Conservation (phyloP, 1,140 invertebrate species). For the Lepidotrigona ventralis region DNA sequence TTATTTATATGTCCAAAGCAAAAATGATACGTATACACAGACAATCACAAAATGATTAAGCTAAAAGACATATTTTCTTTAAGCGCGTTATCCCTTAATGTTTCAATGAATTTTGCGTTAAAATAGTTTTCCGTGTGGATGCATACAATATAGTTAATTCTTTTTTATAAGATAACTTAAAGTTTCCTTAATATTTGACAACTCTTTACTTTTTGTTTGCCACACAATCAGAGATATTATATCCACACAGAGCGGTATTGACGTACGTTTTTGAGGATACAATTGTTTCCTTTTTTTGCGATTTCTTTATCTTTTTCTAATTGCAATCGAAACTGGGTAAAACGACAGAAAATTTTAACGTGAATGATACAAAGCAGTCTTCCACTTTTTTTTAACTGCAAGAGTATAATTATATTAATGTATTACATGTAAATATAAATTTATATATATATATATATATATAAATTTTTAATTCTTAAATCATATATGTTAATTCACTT, state of each 20-base stretch:
- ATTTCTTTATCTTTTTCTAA: neutral
- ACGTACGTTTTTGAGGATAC: neutral
- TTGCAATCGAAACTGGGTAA: conserved; percentile 25
- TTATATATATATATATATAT: neutral
- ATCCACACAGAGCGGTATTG: too few relatives aligned
- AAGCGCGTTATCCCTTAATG: neutral
- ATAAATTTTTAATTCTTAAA: neutral
- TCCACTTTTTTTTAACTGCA: neutral
- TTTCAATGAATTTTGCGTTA: conserved; percentile 7
- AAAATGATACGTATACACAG: neutral
- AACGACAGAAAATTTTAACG: neutral
- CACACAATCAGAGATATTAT: neutral
- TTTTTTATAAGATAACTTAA: neutral
- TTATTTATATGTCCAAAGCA: neutral
- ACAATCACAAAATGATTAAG: neutral
- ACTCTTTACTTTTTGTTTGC: neutral
- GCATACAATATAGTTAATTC: neutral
- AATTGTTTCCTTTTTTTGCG: neutral
- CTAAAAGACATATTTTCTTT: neutral
- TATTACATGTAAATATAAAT: too few relatives aligned
- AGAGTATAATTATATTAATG: neutral
- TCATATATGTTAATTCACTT: neutral
- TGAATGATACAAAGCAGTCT: neutral
- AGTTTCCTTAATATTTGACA: neutral
- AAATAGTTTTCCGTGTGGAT: neutral